Percentiles rank a stretch among this genome's conserved stretches.
Evolutionary conservation across 2,888 invertebrate species (phyloP).

Genomic region (Lasioglossum calceatum): DNA sequence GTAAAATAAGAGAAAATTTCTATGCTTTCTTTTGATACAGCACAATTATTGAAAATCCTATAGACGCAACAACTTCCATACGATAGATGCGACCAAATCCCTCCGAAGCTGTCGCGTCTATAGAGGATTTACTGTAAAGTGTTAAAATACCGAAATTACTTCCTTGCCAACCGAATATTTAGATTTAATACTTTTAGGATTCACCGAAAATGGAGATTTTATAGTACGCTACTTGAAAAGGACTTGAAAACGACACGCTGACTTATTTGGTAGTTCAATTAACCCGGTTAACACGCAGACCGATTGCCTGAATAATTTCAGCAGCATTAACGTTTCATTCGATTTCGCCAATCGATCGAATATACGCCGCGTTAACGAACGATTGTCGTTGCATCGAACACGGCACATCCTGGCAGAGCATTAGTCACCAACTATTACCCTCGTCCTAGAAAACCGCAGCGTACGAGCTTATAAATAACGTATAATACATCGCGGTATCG

Average conservation of each 20-base stretch:
- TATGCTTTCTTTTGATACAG: no score
- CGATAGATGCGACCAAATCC: no score
- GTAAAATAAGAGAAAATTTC: no score
- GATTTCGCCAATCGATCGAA: neutral
- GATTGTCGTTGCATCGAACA: neutral
- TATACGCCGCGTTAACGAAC: neutral
- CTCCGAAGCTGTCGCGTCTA: no score
- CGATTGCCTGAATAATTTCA: neutral
- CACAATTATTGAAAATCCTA: no score
- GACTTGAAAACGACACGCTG: neutral
- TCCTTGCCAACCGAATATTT: no score
- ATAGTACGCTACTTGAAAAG: neutral
- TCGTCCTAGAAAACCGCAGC: conserved; percentile 15
- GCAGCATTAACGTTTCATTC: neutral
- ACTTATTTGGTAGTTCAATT: neutral
- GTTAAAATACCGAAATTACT: no score
- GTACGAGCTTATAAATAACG: conserved; percentile 40
- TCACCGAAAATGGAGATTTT: neutral
- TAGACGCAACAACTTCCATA: no score
- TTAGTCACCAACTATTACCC: conserved; percentile 1
- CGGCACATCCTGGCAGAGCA: neutral
- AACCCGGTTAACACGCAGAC: neutral
- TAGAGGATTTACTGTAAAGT: no score
- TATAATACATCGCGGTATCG: conserved; percentile 32
- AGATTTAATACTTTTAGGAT: no score